phyloP scores from a whole-genome alignment of 1,140 invertebrate genomes.

The Eriocheir sinensis region DNA sequence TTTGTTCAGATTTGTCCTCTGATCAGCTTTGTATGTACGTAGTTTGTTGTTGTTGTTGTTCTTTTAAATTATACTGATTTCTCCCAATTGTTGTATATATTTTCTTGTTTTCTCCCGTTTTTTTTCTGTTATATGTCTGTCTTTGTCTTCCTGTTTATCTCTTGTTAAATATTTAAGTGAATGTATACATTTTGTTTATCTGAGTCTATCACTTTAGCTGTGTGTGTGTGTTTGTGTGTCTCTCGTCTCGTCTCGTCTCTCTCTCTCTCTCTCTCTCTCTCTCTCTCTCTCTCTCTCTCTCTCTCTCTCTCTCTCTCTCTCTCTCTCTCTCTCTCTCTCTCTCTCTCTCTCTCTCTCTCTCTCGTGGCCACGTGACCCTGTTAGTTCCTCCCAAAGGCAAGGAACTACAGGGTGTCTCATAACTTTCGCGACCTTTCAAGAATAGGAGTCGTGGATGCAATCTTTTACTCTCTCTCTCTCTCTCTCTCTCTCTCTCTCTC shows the following conservation, averaged over 20 bases:
- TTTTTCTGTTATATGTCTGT: too few relatives aligned
- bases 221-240: neutral
- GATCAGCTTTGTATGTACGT: too few relatives aligned
- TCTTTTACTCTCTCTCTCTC: neutral
- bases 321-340: constrained; percentile 18
- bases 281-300: neutral
- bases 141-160: too few relatives aligned
- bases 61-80: too few relatives aligned
- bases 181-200: too few relatives aligned
- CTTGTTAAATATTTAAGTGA: too few relatives aligned
- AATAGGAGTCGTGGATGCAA: neutral
- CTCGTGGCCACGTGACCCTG: too few relatives aligned
- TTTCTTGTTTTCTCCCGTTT: too few relatives aligned
- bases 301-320: neutral
- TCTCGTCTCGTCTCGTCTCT: neutral
- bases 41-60: too few relatives aligned
- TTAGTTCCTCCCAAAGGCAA: neutral
- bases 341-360: neutral
- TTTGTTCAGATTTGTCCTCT: too few relatives aligned
- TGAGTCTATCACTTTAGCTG: neutral
- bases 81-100: too few relatives aligned
- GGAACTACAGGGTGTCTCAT: constrained; percentile 5
- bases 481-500: neutral
- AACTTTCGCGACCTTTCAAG: neutral
- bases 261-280: constrained; percentile 2